Evolutionary conservation across 2,888 invertebrate species (phyloP).

Genomic region (Megamerina dolium): DNA sequence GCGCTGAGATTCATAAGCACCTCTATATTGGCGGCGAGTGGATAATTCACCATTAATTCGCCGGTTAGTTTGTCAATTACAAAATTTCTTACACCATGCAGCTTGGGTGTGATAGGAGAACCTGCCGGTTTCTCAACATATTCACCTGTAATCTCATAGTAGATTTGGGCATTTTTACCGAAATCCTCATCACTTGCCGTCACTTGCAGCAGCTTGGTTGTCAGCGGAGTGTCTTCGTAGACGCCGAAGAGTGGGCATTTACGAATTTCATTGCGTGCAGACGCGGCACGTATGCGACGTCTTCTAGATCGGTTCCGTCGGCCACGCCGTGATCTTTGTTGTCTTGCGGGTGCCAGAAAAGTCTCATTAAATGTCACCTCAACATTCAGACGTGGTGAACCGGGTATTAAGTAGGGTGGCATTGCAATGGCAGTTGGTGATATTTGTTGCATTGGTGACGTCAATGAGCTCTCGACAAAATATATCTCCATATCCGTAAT

Average conservation of each 20-base stretch:
- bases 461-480: slow-evolving; percentile 41
- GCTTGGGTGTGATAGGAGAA: slow-evolving; percentile 22
- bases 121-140: slow-evolving; percentile 55
- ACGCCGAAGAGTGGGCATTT: slow-evolving; percentile 60
- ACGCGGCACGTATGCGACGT: slow-evolving; percentile 20
- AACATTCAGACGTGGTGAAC: slow-evolving; percentile 39
- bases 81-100: slow-evolving; percentile 53
- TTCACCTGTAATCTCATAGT: slow-evolving; percentile 66
- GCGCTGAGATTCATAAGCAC: slow-evolving; percentile 71
- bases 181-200: slow-evolving; percentile 68
- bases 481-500: slow-evolving; percentile 53
- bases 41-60: slow-evolving; percentile 65
- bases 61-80: slow-evolving; percentile 70
- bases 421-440: slow-evolving; percentile 27
- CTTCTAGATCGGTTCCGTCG: slow-evolving; percentile 29
- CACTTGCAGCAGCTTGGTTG: slow-evolving; percentile 62
- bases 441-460: slow-evolving; percentile 22
- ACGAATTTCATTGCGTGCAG: slow-evolving; percentile 31
- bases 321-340: slow-evolving; percentile 22
- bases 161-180: slow-evolving; percentile 63
- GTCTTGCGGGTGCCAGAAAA: slow-evolving; percentile 9
- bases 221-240: slow-evolving; percentile 67
- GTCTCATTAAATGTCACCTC: slow-evolving; percentile 18
- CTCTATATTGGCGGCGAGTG: slow-evolving; percentile 68
- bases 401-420: slow-evolving; percentile 41